Percentiles rank a stretch among this genome's conserved stretches.
These are phyloP conservation scores for Drosophila flavopinicola DNA, from an alignment of 2,888 invertebrate genomes.

Conservation along the genomic window DNA sequence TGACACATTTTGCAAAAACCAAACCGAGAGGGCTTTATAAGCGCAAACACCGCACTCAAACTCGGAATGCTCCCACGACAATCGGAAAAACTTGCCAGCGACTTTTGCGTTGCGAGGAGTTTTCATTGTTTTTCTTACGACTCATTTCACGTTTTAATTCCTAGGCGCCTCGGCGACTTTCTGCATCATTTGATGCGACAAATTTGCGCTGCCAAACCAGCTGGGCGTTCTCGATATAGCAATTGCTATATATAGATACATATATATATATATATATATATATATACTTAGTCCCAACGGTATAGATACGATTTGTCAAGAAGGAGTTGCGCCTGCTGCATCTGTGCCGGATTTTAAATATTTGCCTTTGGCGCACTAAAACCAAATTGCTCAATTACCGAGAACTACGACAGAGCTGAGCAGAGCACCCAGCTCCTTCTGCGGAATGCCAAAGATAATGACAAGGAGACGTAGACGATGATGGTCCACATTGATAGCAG, in stretches of 20 bases:
- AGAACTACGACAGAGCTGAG: constrained; percentile 32
- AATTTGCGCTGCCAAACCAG: constrained; percentile 63
- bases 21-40: constrained; percentile 14
- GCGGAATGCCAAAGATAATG: constrained; percentile 39
- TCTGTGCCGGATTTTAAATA: constrained; percentile 56
- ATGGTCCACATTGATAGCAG: constrained; percentile 75
- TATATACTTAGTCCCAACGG: constrained; percentile 4
- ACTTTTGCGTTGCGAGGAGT: constrained; percentile 56
- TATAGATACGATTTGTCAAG: constrained; percentile 25
- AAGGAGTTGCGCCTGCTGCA: constrained; percentile 45
- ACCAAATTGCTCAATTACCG: constrained; percentile 74
- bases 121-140: constrained; percentile 80
- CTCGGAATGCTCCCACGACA: constrained; percentile 60
- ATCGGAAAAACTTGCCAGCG: constrained; percentile 69
- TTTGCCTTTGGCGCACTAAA: constrained; percentile 64
- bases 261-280: too few species aligned
- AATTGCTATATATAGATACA: too few species aligned
- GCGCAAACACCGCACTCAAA: neutral
- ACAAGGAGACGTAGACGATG: constrained; percentile 22
- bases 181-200: constrained; percentile 75
- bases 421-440: neutral
- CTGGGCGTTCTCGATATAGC: constrained; percentile 30
- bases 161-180: constrained; percentile 68
- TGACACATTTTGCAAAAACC: constrained; percentile 71
- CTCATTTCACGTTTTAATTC: constrained; percentile 82